phyloP scores from a whole-genome alignment of 2,888 invertebrate genomes.

The Notocelia uddmanniana region DNA sequence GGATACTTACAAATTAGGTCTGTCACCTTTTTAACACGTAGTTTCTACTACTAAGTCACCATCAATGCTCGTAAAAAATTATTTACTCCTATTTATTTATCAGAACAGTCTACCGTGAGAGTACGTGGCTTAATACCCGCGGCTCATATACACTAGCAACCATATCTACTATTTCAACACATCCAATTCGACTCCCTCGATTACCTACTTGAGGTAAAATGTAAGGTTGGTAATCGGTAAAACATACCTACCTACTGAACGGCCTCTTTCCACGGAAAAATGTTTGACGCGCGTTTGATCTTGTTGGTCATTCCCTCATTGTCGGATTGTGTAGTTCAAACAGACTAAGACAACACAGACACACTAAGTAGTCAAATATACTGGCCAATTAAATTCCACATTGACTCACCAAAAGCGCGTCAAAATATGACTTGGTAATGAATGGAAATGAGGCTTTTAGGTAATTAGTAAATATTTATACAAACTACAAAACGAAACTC shows the following conservation, averaged over 20 bases:
- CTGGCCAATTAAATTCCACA: no score
- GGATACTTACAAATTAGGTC: constrained; percentile 78
- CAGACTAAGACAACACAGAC: no score
- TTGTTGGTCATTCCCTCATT: no score
- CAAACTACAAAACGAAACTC: neutral
- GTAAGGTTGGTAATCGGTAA: neutral
- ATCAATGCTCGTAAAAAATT: constrained; percentile 76
- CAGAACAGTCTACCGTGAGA: constrained; percentile 35
- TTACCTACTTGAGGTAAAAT: constrained; percentile 7
- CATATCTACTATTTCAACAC: constrained; percentile 16
- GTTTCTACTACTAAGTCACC: constrained; percentile 66
- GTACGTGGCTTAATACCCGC: constrained; percentile 14
- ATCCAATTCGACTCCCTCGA: constrained; percentile 5
- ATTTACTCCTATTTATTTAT: constrained; percentile 54
- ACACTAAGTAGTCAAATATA: no score
- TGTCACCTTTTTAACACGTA: constrained; percentile 75
- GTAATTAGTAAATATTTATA: neutral
- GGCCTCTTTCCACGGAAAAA: neutral
- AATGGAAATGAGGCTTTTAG: neutral
- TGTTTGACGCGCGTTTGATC: no score
- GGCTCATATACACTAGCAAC: constrained; percentile 16
- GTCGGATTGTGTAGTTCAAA: no score
- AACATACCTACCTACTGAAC: constrained; percentile 7
- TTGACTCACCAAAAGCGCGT: no score
- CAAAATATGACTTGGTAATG: no score